Evolutionary conservation across 2,888 invertebrate species (phyloP), one percentile per base, ranked within the genome.

Genomic region (Carterocephalus palaemon): DNA sequence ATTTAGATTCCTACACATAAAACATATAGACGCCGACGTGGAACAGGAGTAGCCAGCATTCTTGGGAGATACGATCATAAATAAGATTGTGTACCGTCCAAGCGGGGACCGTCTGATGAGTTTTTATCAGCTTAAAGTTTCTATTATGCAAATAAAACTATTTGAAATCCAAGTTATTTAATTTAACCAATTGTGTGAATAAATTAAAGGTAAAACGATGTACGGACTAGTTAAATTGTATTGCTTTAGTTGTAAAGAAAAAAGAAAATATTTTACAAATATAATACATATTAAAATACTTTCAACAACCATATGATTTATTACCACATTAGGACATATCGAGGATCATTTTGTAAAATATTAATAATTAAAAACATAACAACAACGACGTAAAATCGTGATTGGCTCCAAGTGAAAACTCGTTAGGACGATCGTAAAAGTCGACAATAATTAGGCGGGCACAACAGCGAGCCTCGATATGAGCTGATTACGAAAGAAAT

Each of bases 401-500:
- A 85, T 84, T 83, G 83, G 82, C 75, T 83, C 74, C 79, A 79
- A 81, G 81, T 83, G 81, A 77, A 82, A 79, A 80, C 82, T 81
- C 83, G 84, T 84, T 84, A 83, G 75, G 72, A 68, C 65, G 77
- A 78, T 83, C 83, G 83, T 85, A 82, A 84, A 84, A 77, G 83
- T 85, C 84, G 76, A 81, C 82, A 83, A 83, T 85, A 84, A 85
- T 85, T 85, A 84, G 83, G 79, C 79, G 75, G 76, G 68, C 75
- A 75, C 78, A 78, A 76, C 82, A 74, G 75, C 78, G 69, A 74
- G 75, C 75, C 63, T 69, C 80, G 82, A 84, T 84, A 85, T 81
- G 80, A 83, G 83, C 82, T 82, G 83, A 85, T 85, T 83, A 83
- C 80, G 80, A 79, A 83, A 85, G 82, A 84, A 84, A 82, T 83